These are phyloP conservation scores for rat (Rattus norvegicus) DNA, from an alignment of 2,113 vertebrate genomes.

Conservation along the genomic window GRCr8 NC_086021.1:166094001-166094500, in stretches of 20 bases:
- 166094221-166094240: neutral
- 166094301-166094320: slow-evolving; percentile 14
- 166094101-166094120: neutral
- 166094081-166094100: neutral
- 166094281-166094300: neutral
- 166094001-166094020: neutral
- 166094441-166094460: neutral
- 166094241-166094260: slow-evolving; percentile 5
- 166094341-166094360: neutral
- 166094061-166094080: neutral
- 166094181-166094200: slow-evolving; percentile 35
- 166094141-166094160: neutral
- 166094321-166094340: neutral
- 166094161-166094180: neutral
- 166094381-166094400: neutral
- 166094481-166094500: neutral
- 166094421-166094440: neutral
- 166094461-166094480: neutral
- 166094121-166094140: neutral
- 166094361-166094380: slow-evolving; percentile 59
- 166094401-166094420: no score
- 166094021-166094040: neutral
- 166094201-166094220: neutral
- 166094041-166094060: neutral
- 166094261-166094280: neutral